phyloP scores from a whole-genome alignment of 53 echinoderm and acorn worm genomes.

The Paelopatides confundens region DNA sequence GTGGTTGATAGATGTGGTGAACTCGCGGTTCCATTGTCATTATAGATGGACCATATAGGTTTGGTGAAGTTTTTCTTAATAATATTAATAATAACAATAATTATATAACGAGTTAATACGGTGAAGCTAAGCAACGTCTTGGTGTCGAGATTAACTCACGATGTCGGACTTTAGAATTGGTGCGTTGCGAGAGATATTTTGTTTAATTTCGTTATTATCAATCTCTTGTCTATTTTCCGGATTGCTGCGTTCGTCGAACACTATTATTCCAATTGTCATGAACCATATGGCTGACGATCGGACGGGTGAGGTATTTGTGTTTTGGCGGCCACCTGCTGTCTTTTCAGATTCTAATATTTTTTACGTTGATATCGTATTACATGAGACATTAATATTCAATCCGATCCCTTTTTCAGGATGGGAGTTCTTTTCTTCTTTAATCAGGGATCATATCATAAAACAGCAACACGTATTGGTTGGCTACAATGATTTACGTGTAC shows the following conservation, averaged over 20 bases:
- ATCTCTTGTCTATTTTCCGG: not conserved
- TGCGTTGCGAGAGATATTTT: not conserved
- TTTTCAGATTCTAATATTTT: not conserved
- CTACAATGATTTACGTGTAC: not conserved
- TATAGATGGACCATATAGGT: no score
- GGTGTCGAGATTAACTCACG: no score
- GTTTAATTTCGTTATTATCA: not conserved
- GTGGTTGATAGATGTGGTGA: no score
- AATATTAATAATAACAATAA: no score
- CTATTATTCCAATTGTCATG: not conserved
- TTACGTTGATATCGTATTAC: not conserved
- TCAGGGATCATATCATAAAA: not conserved
- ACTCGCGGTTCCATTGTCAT: no score
- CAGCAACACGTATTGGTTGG: not conserved
- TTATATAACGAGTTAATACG: no score
- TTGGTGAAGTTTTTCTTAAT: no score
- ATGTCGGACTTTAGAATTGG: not conserved
- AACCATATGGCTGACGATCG: no score
- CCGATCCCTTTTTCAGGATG: constrained; percentile 5
- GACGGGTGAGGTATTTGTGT: not conserved
- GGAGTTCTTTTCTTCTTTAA: not conserved
- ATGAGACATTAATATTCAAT: not conserved
- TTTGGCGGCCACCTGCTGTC: not conserved
- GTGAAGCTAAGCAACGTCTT: no score
- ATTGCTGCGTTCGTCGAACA: not conserved